Base-by-base conservation (phyloP, 1,140 invertebrate species). In the Drosophila pallidifrons region DNA sequence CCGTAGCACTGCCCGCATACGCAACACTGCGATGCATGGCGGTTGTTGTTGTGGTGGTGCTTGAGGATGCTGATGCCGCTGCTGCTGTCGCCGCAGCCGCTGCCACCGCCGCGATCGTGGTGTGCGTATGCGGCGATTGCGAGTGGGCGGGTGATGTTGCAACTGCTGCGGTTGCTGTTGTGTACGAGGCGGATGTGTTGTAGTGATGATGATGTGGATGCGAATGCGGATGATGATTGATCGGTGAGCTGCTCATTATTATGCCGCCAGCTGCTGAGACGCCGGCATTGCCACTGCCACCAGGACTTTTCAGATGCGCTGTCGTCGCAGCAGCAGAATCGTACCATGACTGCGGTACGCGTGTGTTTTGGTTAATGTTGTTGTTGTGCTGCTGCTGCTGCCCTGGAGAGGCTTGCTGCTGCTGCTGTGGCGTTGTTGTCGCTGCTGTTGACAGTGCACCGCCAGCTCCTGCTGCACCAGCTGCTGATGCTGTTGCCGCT, bases 1-100 rank as follows among this genome's bases (percentile, higher is more conserved):
- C 93, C 67, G 93, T 93, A 63, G 93, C 93, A 70, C 93, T 94
- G 79, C 93, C 92, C 61, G 93, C 93, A 85, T 94, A 94, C 11
- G 83, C 83, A 45, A 93, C 92, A 78, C 93, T 93, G 63, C 93
- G 94, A 82, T 93, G 94, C 77, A 93, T 93, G 79, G 93, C 92
- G 61, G 92, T 92, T 74, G 93, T 47, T 66, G 72, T 41, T 59
- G 60, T 64, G 49, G 77, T 63, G 10, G 57, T 46, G n/a, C 57
- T 15, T 32, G 67, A 72, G 28, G 72, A 15, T 58, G 57, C 68
- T 35, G 77, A 67, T 54, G 80, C 71, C 63, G 55, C 63, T 68
- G 61, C 74, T 13, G 67, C 69, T 11, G 66, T 11, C 20, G 57
- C 57, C 30, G 79, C 78, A 76, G 75, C 81, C 57, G 64, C 66